Evolutionary conservation across 64 coral and sea anemone genomes (phyloP), one percentile per base, ranked within the genome.

Genomic region (Pachyseris speciosa): DNA sequence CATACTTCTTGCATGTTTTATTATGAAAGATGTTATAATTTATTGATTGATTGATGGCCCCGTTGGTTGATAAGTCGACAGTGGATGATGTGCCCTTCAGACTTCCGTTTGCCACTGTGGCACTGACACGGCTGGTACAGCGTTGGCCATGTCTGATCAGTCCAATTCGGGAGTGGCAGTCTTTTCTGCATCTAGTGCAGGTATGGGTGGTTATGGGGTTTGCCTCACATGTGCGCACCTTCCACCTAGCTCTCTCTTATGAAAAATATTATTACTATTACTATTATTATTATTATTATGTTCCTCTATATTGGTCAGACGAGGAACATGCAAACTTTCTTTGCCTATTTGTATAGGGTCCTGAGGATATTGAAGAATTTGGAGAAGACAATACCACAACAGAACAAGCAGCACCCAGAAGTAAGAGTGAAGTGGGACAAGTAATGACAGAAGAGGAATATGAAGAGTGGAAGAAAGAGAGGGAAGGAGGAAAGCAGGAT

Each of bases 381-480:
- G 86, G 90, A 26, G 24, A 9, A 34, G 29, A 48, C 20, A 29
- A 38, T 39, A 5, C n/a, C 39, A 2, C 58, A 38, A 12, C 15
- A 75, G 31, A 68, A 90, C 45, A 86, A 76, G 44, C 86, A 77
- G 2, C 69, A 72, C 4, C 25, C 26, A 92, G 63, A 44, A 50
- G 15, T 44, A 72, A 29, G 24, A 85, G 44, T 86, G 89, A 84
- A 50, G 90, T 93, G 43, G 97, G 97, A 5, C 79, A 52, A 53
- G 94, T 95, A 33, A 95, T 99, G 86, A 95, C 89, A 17, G 93
- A 95, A 73, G 97, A 95, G 48, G 94, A 99, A 49, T 93, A 87
- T 90, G 93, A 99, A 34, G 83, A 92, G 47, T 95, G 94, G 94
- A 95, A 99, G 67, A 76, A 95, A 75, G 79, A 72, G 42, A 92